Conservation (phyloP, 2,888 invertebrate genomes). For the Crematogaster levior region DNA sequence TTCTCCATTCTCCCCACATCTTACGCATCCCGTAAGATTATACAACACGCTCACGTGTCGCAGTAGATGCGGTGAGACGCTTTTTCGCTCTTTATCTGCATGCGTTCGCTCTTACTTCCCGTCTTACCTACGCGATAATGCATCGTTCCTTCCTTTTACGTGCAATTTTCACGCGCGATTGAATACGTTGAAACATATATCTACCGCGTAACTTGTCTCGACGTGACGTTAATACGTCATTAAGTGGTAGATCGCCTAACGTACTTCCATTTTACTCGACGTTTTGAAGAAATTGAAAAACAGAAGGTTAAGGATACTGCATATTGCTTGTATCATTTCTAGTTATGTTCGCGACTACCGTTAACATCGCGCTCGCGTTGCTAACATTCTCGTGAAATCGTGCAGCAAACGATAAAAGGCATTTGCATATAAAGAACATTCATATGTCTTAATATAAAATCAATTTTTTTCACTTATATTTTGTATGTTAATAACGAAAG, state of each 20-base stretch:
- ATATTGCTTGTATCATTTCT: background rate
- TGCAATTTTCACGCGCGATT: slow-evolving; percentile 17
- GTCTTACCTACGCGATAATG: slow-evolving; percentile 43
- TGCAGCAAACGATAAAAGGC: background rate
- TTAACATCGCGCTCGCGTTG: too few species aligned
- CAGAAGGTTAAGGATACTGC: background rate
- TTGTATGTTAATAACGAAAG: background rate
- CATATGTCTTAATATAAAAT: background rate
- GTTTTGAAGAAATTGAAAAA: slow-evolving; percentile 13
- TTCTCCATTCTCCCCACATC: background rate
- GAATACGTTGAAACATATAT: slow-evolving; percentile 18
- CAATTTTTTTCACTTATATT: background rate
- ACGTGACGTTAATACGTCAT: slow-evolving; percentile 33
- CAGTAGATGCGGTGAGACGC: background rate
- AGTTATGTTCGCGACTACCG: background rate
- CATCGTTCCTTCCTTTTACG: slow-evolving; percentile 18
- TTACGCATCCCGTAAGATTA: background rate
- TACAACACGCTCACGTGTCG: background rate
- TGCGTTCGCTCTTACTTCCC: slow-evolving; percentile 60
- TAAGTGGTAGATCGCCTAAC: slow-evolving; percentile 5
- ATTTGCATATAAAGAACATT: background rate
- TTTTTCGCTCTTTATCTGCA: slow-evolving; percentile 62
- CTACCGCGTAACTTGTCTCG: slow-evolving; percentile 8
- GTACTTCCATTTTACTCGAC: slow-evolving; percentile 20
- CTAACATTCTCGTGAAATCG: background rate